Base-by-base conservation (phyloP, 1,140 invertebrate genomes). In the Hylaeus anthracinus region DNA sequence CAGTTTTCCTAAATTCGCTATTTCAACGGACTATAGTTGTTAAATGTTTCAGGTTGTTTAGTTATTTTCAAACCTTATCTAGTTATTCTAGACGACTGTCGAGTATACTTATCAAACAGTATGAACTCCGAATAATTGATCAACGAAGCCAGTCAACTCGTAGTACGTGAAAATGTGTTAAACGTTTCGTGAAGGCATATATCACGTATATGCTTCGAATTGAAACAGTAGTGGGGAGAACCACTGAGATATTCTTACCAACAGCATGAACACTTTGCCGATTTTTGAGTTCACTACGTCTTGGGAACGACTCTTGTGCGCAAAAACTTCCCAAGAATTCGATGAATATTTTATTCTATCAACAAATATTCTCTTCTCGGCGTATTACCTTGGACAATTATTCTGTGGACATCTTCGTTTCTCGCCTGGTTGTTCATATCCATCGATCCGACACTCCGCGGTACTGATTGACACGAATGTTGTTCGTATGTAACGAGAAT, bases 401-500 rank as follows among this genome's bases (percentile, higher is more conserved):
- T n/a, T 4, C 41, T 43, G 41, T 2, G 26, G 26, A 53, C 6
- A 53, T 53, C 51, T 53, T 39, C 5, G 37, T 71, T 56, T 5
- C 39, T 37, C 26, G 26, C 26, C 26, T 26, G 4, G 15, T 48
- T 39, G 2, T 58, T 48, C 5, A 15, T 48, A 63, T 55, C 9
- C 39, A 41, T 26, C 5, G 12, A n/a, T 45, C 12, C 5, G 10
- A 26, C n/a, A 14, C 3, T 60, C 56, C 69, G 12, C 39, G 37
- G 45, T 72, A 72, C 51, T 39, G 60, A 48, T 45, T 15, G 1
- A 58, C 4, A 64, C 58, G 58, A 67, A 72, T 77, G 61, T 51
- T 45, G 58, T 45, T 63, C 60, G 12, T 76, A n/a, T 26, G 37
- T 60, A 80, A 76, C 43, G 61, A 58, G 55, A 53, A 60, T 26